phyloP scores from a whole-genome alignment of 2,888 invertebrate genomes.

The Metallyticus violacea region DNA sequence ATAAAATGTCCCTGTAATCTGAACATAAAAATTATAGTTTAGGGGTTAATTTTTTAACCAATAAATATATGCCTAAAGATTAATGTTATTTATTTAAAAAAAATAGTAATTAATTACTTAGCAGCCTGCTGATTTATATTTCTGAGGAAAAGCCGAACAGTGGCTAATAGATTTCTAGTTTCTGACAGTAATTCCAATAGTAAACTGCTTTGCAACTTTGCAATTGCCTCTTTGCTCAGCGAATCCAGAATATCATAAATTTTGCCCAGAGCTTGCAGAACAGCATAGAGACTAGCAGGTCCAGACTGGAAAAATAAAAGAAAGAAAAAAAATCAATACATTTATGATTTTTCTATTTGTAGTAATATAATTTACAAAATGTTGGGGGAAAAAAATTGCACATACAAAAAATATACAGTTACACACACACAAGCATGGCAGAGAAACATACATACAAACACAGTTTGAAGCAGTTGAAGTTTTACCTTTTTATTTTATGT shows the following conservation, averaged over 20 bases:
- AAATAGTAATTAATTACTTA: conserved; percentile 38
- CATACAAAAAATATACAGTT: too few relatives aligned
- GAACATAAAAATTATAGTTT: too few relatives aligned
- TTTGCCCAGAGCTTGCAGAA: conserved; percentile 33
- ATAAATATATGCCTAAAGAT: too few relatives aligned
- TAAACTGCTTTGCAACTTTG: conserved; percentile 20
- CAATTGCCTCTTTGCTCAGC: neutral
- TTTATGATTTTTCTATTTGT: neutral
- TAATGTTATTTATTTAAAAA: too few relatives aligned
- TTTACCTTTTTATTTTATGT: too few relatives aligned
- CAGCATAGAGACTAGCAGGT: conserved; percentile 35
- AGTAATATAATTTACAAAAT: neutral
- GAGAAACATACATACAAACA: too few relatives aligned
- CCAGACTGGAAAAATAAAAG: conserved; percentile 35
- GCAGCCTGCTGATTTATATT: conserved; percentile 41
- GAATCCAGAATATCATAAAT: conserved; percentile 22
- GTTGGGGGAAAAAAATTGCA: too few relatives aligned
- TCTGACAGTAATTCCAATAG: conserved; percentile 33
- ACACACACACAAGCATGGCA: too few relatives aligned
- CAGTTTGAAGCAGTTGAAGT: too few relatives aligned
- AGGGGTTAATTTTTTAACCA: too few relatives aligned
- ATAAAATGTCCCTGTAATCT: too few relatives aligned
- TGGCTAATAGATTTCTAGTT: conserved; percentile 30
- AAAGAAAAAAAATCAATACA: neutral
- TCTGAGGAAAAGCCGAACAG: conserved; percentile 32